These are phyloP conservation scores for Clarias laeviceps DNA, from an alignment of 2,797 vertebrate genomes.

Conservation along the genomic window DNA sequence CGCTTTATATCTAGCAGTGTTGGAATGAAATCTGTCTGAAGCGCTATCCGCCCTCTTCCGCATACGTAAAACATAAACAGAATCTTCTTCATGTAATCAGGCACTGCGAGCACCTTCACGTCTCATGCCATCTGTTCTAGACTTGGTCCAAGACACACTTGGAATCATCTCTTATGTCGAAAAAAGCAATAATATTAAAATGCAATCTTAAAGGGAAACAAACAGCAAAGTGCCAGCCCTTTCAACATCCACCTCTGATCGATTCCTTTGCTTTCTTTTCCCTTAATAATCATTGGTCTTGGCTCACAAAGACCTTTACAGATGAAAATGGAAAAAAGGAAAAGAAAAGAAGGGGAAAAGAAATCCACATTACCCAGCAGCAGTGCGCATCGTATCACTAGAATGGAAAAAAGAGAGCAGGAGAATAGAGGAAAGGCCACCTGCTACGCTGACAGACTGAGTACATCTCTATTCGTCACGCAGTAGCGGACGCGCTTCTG, in stretches of 20 bases:
- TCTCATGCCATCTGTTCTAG: neutral
- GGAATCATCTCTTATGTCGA: neutral
- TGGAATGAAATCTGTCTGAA: neutral
- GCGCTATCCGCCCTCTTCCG: neutral
- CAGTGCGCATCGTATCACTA: slow-evolving; percentile 20
- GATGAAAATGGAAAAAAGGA: neutral
- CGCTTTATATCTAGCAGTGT: neutral
- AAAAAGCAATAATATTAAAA: neutral
- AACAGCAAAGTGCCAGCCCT: slow-evolving; percentile 14
- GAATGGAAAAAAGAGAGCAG: neutral
- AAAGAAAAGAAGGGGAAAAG: neutral
- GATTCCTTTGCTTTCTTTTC: slow-evolving; percentile 13
- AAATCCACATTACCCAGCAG: slow-evolving; percentile 13
- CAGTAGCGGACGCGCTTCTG: neutral
- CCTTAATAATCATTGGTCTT: slow-evolving; percentile 42
- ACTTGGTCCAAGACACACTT: neutral
- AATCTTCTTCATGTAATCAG: neutral
- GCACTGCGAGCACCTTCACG: neutral
- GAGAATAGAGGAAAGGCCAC: slow-evolving; percentile 18
- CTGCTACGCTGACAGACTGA: slow-evolving; percentile 22
- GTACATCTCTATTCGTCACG: slow-evolving; percentile 35
- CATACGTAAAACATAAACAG: neutral
- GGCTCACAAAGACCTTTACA: neutral
- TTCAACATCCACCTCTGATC: neutral
- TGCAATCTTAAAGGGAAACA: neutral